Conservation (phyloP, 2,797 vertebrate species). For the Lepilemur septentrionalis region DNA sequence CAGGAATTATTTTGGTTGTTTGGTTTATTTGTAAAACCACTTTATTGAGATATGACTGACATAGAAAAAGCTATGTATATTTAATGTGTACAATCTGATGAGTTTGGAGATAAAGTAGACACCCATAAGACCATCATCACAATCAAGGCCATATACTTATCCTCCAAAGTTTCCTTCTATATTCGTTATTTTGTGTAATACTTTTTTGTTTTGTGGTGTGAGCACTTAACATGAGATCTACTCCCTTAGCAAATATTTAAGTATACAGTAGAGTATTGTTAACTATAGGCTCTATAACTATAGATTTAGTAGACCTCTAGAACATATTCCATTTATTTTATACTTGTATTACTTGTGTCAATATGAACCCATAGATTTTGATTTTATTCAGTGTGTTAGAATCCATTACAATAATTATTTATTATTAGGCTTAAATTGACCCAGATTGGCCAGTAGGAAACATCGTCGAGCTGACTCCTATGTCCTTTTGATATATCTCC, state of each 20-base stretch:
- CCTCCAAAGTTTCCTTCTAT: background rate
- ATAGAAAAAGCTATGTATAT: background rate
- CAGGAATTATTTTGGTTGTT: background rate
- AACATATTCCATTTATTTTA: background rate
- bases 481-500: background rate
- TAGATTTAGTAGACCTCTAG: background rate
- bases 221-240: background rate
- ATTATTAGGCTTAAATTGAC: background rate
- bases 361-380: background rate
- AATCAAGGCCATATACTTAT: too few relatives aligned
- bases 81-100: background rate
- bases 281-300: background rate
- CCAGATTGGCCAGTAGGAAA: background rate
- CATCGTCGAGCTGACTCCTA: background rate
- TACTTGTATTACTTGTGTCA: background rate
- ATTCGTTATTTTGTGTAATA: background rate
- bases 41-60: background rate
- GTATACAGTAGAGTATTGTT: background rate
- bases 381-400: background rate
- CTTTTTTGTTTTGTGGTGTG: background rate
- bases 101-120: too few relatives aligned
- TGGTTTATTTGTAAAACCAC: background rate
- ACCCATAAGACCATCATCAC: background rate
- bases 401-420: background rate
- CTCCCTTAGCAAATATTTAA: background rate